Evolutionary conservation across 2,888 invertebrate species (phyloP).

Genomic region (Rosalia funebris): DNA sequence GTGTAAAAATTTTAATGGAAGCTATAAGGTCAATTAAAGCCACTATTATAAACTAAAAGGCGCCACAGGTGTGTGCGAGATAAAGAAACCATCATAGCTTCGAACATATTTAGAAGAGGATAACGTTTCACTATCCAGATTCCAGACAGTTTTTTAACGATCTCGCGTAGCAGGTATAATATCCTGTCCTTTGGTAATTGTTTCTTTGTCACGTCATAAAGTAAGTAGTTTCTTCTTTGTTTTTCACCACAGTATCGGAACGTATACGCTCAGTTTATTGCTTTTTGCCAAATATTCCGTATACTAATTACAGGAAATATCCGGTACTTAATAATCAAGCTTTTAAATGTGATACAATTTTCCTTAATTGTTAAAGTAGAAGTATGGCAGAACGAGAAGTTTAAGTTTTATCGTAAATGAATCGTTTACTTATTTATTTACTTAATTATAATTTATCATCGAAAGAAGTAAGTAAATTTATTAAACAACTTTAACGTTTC

Average conservation of each 20-base stretch:
- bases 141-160: constrained; percentile 60
- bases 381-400: no score
- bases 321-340: no score
- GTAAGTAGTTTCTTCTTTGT: constrained; percentile 31
- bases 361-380: no score
- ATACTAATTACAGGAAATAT: no score
- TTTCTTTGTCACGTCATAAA: constrained; percentile 60
- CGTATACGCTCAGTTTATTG: no score
- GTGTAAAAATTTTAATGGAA: constrained; percentile 53
- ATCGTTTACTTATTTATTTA: no score
- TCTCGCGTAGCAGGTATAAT: constrained; percentile 54
- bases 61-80: constrained; percentile 47
- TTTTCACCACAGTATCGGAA: neutral
- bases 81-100: constrained; percentile 36
- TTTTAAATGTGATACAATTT: no score
- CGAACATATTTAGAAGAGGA: constrained; percentile 43
- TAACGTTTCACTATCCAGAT: constrained; percentile 54
- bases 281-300: no score
- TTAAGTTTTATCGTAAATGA: no score
- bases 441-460: no score
- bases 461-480: no score
- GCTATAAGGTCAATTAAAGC: constrained; percentile 56
- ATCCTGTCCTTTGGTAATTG: constrained; percentile 57
- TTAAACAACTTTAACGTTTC: no score
- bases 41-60: constrained; percentile 55